These are phyloP conservation scores for Cricetomys ansorgei DNA, from an alignment of 2,113 vertebrate genomes.

Conservation along the genomic window DNA sequence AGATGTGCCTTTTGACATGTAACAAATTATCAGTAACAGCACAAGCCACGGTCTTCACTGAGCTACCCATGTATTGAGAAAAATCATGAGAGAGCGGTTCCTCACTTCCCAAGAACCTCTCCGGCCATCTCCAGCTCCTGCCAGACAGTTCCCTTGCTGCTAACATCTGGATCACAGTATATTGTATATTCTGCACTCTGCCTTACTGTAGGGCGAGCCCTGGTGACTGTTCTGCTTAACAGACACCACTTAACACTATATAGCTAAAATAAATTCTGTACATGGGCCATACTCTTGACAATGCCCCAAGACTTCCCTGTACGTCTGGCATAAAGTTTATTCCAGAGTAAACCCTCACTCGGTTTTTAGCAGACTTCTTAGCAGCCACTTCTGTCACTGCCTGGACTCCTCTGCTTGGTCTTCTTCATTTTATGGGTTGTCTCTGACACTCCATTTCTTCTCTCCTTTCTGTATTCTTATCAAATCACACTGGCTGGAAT, in stretches of 20 bases:
- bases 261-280: conserved; percentile 16
- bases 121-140: not conserved
- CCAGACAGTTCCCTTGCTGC: not conserved
- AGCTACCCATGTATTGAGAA: not conserved
- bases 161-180: not conserved
- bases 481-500: not conserved
- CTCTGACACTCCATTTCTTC: conserved; percentile 55
- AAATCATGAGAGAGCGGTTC: not conserved
- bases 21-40: not conserved
- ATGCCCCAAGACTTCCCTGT: not conserved
- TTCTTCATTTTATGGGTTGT: conserved; percentile 26
- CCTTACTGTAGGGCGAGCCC: not conserved
- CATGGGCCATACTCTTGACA: not conserved
- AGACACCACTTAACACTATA: not conserved
- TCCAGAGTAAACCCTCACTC: conserved; percentile 20
- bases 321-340: conserved; percentile 47
- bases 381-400: conserved; percentile 18
- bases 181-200: not conserved
- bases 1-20: not conserved
- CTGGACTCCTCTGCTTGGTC: not conserved
- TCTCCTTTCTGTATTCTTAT: not conserved
- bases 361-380: conserved; percentile 28
- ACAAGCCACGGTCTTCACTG: not conserved
- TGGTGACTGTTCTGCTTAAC: not conserved
- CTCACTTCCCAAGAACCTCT: not conserved